A percentile compares a stretch with the other conserved stretches of the same genome.
Conservation (phyloP, 2,888 invertebrate genomes). For the Drosophila hawaiiensis region DNA sequence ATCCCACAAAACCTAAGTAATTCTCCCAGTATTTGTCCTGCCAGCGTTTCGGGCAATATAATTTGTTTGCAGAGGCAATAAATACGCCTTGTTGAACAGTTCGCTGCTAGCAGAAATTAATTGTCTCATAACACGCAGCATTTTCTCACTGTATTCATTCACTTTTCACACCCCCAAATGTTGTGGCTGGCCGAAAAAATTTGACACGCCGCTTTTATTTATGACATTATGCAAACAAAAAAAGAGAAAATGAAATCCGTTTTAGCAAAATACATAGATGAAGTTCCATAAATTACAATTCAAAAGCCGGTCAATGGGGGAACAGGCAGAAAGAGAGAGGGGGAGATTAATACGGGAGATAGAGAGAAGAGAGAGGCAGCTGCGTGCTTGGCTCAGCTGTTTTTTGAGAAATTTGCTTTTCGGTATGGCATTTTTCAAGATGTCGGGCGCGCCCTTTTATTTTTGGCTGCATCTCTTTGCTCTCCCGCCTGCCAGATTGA, state of each 20-base stretch:
- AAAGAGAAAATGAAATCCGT: slow-evolving; percentile 13
- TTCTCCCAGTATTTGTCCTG: not conserved
- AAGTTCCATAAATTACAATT: slow-evolving; percentile 60
- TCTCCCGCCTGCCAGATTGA: slow-evolving; percentile 23
- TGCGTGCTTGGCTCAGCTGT: slow-evolving; percentile 39
- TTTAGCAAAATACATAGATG: slow-evolving; percentile 48
- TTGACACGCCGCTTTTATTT: slow-evolving; percentile 42
- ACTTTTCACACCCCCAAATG: slow-evolving; percentile 10
- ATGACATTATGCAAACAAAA: slow-evolving; percentile 23
- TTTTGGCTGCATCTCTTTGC: slow-evolving; percentile 35
- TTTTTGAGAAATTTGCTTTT: slow-evolving; percentile 37
- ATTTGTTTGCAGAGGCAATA: slow-evolving; percentile 35
- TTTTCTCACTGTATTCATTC: slow-evolving; percentile 32
- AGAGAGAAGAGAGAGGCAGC: slow-evolving; percentile 2
- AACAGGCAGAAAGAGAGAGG: not conserved
- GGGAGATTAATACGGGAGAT: not conserved
- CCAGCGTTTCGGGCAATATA: slow-evolving; percentile 2
- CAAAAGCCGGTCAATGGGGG: slow-evolving; percentile 46
- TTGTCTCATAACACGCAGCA: slow-evolving; percentile 60
- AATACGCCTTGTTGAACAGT: slow-evolving; percentile 48
- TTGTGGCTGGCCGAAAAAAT: slow-evolving; percentile 1
- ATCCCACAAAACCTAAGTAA: not conserved
- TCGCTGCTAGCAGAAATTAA: slow-evolving; percentile 53
- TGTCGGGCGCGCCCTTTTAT: slow-evolving; percentile 70
- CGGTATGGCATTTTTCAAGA: slow-evolving; percentile 41